phyloP scores from a whole-genome alignment of 2,888 invertebrate species.

The Dendrolimus pini region DNA sequence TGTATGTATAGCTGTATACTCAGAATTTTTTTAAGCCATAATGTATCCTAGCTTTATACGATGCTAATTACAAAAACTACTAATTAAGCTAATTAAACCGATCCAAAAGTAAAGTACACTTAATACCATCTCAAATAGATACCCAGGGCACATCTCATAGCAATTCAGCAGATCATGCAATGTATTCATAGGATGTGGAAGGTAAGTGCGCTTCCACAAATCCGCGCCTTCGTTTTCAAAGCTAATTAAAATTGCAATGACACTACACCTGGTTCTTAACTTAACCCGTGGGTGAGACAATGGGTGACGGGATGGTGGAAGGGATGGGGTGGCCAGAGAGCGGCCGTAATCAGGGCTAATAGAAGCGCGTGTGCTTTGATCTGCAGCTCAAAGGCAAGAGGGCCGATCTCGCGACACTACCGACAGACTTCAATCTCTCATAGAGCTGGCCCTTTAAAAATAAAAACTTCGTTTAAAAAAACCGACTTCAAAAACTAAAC shows the following conservation, averaged over 20 bases:
- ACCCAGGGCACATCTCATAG: not conserved
- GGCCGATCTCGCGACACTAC: constrained; percentile 47
- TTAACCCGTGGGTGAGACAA: constrained; percentile 51
- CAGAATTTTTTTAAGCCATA: too few species aligned
- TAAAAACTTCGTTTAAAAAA: too few species aligned
- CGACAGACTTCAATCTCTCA: constrained; percentile 19
- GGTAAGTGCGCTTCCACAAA: constrained; percentile 7
- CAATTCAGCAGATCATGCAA: too few species aligned
- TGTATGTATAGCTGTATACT: too few species aligned
- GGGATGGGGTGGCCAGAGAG: constrained; percentile 29
- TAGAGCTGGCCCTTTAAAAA: too few species aligned
- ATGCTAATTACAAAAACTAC: not conserved
- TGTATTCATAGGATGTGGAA: too few species aligned
- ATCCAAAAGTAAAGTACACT: not conserved
- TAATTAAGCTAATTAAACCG: not conserved
- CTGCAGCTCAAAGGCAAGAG: constrained; percentile 66
- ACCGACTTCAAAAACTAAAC: too few species aligned
- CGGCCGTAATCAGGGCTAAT: constrained; percentile 72
- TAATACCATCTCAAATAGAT: not conserved
- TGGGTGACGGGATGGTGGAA: constrained; percentile 29
- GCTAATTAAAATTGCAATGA: constrained; percentile 69
- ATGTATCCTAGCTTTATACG: too few species aligned
- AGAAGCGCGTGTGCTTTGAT: constrained; percentile 74
- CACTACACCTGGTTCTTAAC: constrained; percentile 52
- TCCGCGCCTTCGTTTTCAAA: constrained; percentile 32